A percentile compares a stretch with the other conserved stretches of the same genome.
These are phyloP conservation scores for Sinohyriopsis cumingii DNA, from an alignment of 2,888 invertebrate species.

Conservation along the genomic window DNA sequence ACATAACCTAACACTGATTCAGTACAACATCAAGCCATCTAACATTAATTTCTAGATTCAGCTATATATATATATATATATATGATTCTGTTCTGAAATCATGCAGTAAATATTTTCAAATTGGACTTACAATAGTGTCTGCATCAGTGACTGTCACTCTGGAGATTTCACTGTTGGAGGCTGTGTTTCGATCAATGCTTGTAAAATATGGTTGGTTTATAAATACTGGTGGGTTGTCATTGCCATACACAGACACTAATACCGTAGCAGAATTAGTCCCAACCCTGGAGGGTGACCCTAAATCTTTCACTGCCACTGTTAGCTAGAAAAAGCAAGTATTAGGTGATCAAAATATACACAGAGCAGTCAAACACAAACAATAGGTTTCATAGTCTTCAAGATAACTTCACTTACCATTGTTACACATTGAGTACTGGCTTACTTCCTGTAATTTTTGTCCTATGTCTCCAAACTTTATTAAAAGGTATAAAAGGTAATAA, in stretches of 20 bases:
- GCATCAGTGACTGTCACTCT: slow-evolving; percentile 46
- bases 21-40: no score
- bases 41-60: no score
- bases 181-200: slow-evolving; percentile 37
- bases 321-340: slow-evolving; percentile 35
- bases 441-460: no score
- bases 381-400: neutral
- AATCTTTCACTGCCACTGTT: slow-evolving; percentile 44
- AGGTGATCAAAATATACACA: neutral
- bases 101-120: neutral
- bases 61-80: no score
- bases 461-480: no score
- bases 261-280: slow-evolving; percentile 55
- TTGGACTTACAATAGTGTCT: slow-evolving; percentile 41
- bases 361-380: slow-evolving; percentile 1
- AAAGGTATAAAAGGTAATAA: no score
- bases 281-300: slow-evolving; percentile 44
- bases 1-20: no score
- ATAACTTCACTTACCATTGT: neutral
- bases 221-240: slow-evolving; percentile 52
- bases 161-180: slow-evolving; percentile 30
- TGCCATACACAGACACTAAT: slow-evolving; percentile 51
- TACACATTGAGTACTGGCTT: no score
- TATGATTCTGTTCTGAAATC: neutral
- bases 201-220: slow-evolving; percentile 38